phyloP scores from a whole-genome alignment of 2,888 invertebrate species.

The Gortyna flavago region DNA sequence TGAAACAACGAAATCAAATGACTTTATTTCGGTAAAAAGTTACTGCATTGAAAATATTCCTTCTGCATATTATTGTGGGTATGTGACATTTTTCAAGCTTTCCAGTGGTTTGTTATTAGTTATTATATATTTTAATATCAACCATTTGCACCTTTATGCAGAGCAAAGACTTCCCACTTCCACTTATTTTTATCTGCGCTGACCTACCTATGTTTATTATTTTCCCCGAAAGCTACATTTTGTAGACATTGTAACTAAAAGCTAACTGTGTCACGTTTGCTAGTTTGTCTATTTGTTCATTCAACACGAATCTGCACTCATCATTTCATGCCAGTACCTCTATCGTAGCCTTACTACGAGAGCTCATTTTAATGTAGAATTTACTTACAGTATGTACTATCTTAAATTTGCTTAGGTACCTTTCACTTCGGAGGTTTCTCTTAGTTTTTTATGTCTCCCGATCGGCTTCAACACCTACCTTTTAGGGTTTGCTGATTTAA shows the following conservation, averaged over 20 bases:
- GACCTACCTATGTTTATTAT: not conserved
- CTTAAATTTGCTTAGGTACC: not conserved
- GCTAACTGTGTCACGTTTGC: constrained; percentile 56
- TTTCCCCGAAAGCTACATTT: constrained; percentile 9
- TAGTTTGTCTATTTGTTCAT: constrained; percentile 74
- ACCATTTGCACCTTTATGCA: too few relatives aligned
- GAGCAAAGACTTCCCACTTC: not conserved
- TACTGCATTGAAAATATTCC: not conserved
- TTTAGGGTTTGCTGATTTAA: not conserved
- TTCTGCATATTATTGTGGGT: not conserved
- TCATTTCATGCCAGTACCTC: constrained; percentile 67
- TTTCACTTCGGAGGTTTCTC: not conserved
- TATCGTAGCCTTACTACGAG: constrained; percentile 39
- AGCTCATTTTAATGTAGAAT: constrained; percentile 6
- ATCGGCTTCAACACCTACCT: not conserved
- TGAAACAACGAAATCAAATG: not conserved
- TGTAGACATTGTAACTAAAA: constrained; percentile 39
- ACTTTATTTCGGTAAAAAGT: not conserved
- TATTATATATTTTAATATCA: too few relatives aligned
- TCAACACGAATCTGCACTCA: constrained; percentile 75
- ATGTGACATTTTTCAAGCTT: not conserved
- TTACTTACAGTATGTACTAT: not conserved
- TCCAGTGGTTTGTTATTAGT: not conserved
- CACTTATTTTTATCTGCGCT: too few relatives aligned
- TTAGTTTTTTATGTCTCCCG: not conserved